Evolutionary conservation across 2,888 invertebrate species (phyloP).

Genomic region (Falcaria lacertinaria): DNA sequence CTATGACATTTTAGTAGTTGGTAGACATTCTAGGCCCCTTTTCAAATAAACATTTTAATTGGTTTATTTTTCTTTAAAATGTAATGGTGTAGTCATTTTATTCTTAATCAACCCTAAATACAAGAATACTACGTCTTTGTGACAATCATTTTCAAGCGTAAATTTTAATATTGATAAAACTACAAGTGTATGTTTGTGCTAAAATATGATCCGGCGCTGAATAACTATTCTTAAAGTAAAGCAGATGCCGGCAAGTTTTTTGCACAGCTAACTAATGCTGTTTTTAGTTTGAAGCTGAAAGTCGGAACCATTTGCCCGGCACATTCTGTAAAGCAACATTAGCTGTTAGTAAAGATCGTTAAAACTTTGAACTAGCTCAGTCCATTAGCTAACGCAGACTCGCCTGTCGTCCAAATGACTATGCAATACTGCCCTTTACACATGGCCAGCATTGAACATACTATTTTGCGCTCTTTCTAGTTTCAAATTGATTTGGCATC

Average conservation of each 20-base stretch:
- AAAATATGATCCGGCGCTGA: neutral
- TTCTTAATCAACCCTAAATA: too few relatives aligned
- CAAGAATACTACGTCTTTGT: too few relatives aligned
- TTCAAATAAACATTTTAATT: too few relatives aligned
- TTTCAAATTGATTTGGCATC: neutral
- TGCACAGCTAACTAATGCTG: slow-evolving; percentile 19
- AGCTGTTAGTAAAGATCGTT: slow-evolving; percentile 66
- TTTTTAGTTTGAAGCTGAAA: slow-evolving; percentile 32
- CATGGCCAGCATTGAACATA: slow-evolving; percentile 5
- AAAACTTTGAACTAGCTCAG: slow-evolving; percentile 67
- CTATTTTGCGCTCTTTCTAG: neutral
- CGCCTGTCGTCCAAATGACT: slow-evolving; percentile 35
- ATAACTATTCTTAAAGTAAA: neutral
- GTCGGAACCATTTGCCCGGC: slow-evolving; percentile 45
- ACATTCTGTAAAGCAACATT: slow-evolving; percentile 58
- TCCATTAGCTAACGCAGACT: slow-evolving; percentile 55
- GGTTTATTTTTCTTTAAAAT: too few relatives aligned
- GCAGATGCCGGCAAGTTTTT: slow-evolving; percentile 13
- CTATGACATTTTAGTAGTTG: too few relatives aligned
- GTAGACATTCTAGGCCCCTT: too few relatives aligned
- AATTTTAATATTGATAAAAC: too few relatives aligned
- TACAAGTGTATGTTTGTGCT: too few relatives aligned
- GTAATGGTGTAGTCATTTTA: too few relatives aligned
- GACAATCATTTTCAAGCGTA: too few relatives aligned
- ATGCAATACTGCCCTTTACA: slow-evolving; percentile 27